Percentiles rank a stretch among this genome's conserved stretches.
phyloP scores from a whole-genome alignment of 1,140 invertebrate species.

The Eumeta japonica region DNA sequence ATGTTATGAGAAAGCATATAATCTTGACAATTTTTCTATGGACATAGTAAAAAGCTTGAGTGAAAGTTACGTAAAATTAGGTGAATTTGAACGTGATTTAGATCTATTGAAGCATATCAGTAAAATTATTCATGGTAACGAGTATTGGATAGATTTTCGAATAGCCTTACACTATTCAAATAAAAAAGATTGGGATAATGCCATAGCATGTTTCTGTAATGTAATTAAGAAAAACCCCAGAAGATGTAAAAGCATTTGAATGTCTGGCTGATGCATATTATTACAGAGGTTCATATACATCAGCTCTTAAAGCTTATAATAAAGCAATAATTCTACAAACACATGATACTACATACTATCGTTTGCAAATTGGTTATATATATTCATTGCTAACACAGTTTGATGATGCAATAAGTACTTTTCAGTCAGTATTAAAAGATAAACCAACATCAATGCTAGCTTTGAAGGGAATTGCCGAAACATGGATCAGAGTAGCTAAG shows the following conservation, averaged over 20 bases:
- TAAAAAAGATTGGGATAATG: slow-evolving; percentile 66
- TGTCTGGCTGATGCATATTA: slow-evolving; percentile 86
- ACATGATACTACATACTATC: slow-evolving; percentile 69
- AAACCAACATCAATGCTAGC: slow-evolving; percentile 70
- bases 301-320: slow-evolving; percentile 82
- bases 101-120: slow-evolving; percentile 65
- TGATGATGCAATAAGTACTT: slow-evolving; percentile 70
- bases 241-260: slow-evolving; percentile 77
- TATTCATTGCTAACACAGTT: slow-evolving; percentile 72
- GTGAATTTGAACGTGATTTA: slow-evolving; percentile 69
- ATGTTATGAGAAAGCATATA: slow-evolving; percentile 81
- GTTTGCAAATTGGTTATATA: slow-evolving; percentile 79
- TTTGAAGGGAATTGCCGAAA: slow-evolving; percentile 76
- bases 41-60: slow-evolving; percentile 72
- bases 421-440: slow-evolving; percentile 64
- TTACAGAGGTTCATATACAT: slow-evolving; percentile 76
- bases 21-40: slow-evolving; percentile 67
- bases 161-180: slow-evolving; percentile 76
- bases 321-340: slow-evolving; percentile 69
- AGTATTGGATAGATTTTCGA: slow-evolving; percentile 79
- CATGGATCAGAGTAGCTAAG: slow-evolving; percentile 65
- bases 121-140: slow-evolving; percentile 52
- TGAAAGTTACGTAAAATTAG: slow-evolving; percentile 68
- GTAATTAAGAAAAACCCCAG: slow-evolving; percentile 72
- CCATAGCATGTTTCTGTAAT: slow-evolving; percentile 74